Percentiles rank a stretch among this genome's conserved stretches.
phyloP scores from a whole-genome alignment of 2,797 vertebrate genomes.

The Bucorvus abyssinicus region DNA sequence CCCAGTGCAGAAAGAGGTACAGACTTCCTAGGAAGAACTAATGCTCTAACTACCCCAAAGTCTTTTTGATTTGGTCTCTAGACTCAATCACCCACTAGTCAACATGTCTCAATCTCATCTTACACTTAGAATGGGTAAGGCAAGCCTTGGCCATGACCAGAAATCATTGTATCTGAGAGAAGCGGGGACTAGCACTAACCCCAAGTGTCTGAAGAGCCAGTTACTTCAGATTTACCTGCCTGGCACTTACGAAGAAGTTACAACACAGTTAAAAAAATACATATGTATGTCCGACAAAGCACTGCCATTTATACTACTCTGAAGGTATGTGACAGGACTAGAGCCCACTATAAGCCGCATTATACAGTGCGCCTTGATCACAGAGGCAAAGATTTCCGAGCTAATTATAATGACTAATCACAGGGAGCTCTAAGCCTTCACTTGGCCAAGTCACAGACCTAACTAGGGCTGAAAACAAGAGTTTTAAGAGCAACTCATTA shows the following conservation, averaged over 20 bases:
- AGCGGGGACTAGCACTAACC: neutral
- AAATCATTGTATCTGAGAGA: neutral
- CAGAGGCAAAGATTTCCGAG: slow-evolving; percentile 54
- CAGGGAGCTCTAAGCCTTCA: slow-evolving; percentile 54
- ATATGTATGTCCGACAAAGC: neutral
- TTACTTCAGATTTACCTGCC: neutral
- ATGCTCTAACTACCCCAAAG: neutral
- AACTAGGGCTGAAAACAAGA: slow-evolving; percentile 50
- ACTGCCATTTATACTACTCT: neutral
- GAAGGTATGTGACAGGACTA: slow-evolving; percentile 24
- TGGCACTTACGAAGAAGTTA: neutral
- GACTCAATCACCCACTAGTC: neutral
- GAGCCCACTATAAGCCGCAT: slow-evolving; percentile 38
- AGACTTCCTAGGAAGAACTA: neutral
- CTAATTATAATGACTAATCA: slow-evolving; percentile 68
- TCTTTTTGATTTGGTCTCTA: neutral
- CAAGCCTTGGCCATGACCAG: neutral
- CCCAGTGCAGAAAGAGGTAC: neutral
- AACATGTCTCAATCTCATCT: neutral
- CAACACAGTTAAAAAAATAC: neutral
- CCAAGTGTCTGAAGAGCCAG: neutral
- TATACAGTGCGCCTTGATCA: slow-evolving; percentile 45
- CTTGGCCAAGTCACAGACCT: slow-evolving; percentile 57
- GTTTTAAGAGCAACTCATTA: slow-evolving; percentile 64
- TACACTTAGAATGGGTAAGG: neutral